These are phyloP conservation scores for Montipora cactus DNA, from an alignment of 64 coral and sea anemone species.

Conservation along the genomic window DNA sequence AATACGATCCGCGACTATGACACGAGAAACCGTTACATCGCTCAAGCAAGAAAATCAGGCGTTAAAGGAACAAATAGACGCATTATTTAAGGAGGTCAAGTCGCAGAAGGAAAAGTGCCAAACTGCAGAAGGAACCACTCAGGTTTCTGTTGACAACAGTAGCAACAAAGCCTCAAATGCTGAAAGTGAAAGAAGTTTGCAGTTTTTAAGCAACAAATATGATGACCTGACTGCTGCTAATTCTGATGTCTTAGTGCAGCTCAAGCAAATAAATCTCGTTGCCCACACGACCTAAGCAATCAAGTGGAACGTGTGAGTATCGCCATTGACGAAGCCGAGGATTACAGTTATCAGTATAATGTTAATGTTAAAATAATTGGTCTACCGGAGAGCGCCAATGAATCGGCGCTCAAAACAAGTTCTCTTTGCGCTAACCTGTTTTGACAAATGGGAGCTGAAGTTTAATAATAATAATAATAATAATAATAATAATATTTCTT, in stretches of 20 bases:
- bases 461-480: not conserved
- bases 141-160: not conserved
- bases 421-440: not conserved
- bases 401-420: not conserved
- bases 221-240: slow-evolving; percentile 5
- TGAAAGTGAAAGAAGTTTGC: not conserved
- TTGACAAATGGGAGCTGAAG: not conserved
- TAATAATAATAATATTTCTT: no score
- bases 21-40: not conserved
- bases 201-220: not conserved
- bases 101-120: not conserved
- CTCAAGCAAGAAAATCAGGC: slow-evolving; percentile 1
- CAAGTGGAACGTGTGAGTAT: not conserved
- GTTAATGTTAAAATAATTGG: not conserved
- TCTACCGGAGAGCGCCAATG: not conserved
- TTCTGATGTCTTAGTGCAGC: not conserved
- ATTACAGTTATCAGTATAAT: no score
- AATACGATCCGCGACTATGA: not conserved
- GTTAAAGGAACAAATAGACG: not conserved
- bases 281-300: not conserved
- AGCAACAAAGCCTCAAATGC: not conserved
- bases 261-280: not conserved
- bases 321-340: no score
- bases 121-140: not conserved
- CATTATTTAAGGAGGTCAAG: not conserved